Evolutionary conservation across 2,113 vertebrate genomes (phyloP).

Genomic region (Oreocharis arfaki): DNA sequence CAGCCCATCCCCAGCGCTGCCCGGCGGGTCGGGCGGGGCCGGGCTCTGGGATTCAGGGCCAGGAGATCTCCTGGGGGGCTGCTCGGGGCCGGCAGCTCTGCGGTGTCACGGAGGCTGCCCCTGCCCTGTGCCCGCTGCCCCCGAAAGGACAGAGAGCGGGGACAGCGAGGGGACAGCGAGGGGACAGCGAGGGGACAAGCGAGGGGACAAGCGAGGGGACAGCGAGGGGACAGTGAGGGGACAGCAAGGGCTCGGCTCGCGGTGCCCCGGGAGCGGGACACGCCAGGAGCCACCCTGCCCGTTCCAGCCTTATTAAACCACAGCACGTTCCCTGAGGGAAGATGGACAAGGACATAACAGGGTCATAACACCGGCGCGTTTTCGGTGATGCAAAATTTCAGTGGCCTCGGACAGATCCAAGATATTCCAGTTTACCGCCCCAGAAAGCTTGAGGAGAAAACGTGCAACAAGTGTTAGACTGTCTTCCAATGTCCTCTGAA

Average conservation of each 20-base stretch:
- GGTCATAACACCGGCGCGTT: background rate
- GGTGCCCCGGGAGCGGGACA: rapidly evolving
- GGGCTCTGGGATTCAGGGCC: too few relatives aligned
- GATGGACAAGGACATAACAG: background rate
- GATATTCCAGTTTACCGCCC: background rate
- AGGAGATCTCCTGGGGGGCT: background rate
- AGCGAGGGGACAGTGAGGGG: too few relatives aligned
- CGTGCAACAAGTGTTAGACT: background rate
- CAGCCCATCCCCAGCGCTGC: background rate
- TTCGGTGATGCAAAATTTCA: background rate
- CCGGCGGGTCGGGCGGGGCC: rapidly evolving
- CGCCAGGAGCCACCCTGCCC: background rate
- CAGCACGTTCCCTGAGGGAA: background rate
- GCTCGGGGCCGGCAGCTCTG: background rate
- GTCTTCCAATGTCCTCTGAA: background rate
- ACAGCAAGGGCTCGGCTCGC: rapidly evolving
- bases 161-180: too few relatives aligned
- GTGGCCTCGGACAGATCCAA: background rate
- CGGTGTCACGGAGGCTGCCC: too few relatives aligned
- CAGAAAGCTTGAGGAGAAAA: background rate
- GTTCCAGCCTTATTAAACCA: background rate
- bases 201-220: too few relatives aligned
- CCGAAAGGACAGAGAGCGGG: too few relatives aligned
- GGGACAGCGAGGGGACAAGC: background rate
- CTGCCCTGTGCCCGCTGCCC: background rate